These are phyloP conservation scores for Nycteola revayana DNA, from an alignment of 2,888 invertebrate genomes.

Conservation along the genomic window DNA sequence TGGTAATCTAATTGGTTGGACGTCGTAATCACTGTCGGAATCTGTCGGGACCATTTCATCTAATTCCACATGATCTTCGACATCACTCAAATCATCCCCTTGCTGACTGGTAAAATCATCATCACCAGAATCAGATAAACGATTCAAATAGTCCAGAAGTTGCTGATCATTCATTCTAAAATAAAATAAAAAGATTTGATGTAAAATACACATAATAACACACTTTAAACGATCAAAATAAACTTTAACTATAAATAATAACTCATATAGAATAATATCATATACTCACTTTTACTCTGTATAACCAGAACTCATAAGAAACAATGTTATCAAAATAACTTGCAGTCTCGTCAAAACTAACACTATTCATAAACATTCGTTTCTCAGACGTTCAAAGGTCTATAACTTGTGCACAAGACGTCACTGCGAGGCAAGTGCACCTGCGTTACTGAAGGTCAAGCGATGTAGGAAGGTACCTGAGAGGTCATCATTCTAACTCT, in stretches of 20 bases:
- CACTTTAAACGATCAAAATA: not conserved
- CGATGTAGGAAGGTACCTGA: constrained; percentile 3
- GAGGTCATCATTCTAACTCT: constrained; percentile 2
- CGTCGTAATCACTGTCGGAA: constrained; percentile 13
- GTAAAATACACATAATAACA: constrained; percentile 7
- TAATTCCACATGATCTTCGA: constrained; percentile 10
- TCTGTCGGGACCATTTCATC: constrained; percentile 12
- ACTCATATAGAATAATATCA: constrained; percentile 1
- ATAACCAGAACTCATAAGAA: constrained; percentile 1
- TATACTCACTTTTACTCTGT: not conserved
- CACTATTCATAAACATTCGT: constrained; percentile 13
- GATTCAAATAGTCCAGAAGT: constrained; percentile 7
- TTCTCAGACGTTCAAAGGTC: constrained; percentile 8
- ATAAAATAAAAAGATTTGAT: constrained; percentile 5
- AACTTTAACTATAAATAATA: constrained; percentile 3
- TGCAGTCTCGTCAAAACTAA: constrained; percentile 10
- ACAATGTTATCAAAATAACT: constrained; percentile 3
- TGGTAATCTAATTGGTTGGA: constrained; percentile 8
- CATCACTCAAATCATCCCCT: constrained; percentile 4
- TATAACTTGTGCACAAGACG: constrained; percentile 10
- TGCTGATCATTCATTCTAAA: constrained; percentile 9
- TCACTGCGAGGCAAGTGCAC: constrained; percentile 11
- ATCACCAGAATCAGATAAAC: too few relatives aligned
- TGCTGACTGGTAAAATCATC: too few relatives aligned
- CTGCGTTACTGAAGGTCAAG: constrained; percentile 6